phyloP scores from a whole-genome alignment of 2,113 vertebrate species.

The Xyliphius kryptos region DNA sequence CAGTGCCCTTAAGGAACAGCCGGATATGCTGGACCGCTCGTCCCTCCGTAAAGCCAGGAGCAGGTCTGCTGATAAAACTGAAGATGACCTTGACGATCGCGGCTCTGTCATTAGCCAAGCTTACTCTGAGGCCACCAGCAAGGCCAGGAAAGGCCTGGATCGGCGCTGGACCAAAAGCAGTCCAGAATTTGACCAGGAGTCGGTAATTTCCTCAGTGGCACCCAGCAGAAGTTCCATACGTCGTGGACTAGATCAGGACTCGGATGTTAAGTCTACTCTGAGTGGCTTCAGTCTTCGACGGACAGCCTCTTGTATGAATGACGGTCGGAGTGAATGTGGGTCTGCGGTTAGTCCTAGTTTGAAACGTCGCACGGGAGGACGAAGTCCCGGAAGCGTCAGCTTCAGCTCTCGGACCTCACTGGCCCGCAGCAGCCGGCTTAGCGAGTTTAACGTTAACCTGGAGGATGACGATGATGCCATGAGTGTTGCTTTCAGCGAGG shows the following conservation, averaged over 20 bases:
- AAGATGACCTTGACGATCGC: conserved; percentile 62
- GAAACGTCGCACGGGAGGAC: conserved; percentile 45
- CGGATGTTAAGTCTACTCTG: conserved; percentile 69
- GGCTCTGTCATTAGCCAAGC: conserved; percentile 72
- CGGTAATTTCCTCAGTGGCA: conserved; percentile 63
- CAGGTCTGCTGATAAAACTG: conserved; percentile 50
- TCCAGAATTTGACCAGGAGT: conserved; percentile 74
- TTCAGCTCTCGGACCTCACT: conserved; percentile 69
- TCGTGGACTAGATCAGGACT: conserved; percentile 64
- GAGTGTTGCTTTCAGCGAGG: conserved; percentile 64
- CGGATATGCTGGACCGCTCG: conserved; percentile 68
- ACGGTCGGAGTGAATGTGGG: conserved; percentile 50
- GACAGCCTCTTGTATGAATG: conserved; percentile 73
- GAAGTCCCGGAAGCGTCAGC: conserved; percentile 49
- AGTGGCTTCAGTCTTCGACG: conserved; percentile 74
- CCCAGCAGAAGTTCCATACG: conserved; percentile 76
- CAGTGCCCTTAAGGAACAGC: conserved; percentile 75
- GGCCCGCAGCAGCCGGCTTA: conserved; percentile 72
- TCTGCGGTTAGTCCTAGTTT: conserved; percentile 48
- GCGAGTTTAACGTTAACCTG: conserved; percentile 63
- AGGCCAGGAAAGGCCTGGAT: conserved; percentile 72
- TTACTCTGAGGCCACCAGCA: conserved; percentile 72
- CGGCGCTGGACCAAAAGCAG: conserved; percentile 75
- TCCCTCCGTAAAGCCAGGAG: conserved; percentile 66
- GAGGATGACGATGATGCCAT: conserved; percentile 66